Evolutionary conservation across 2,797 vertebrate genomes (phyloP).

Genomic region (Eptatretus atami): DNA sequence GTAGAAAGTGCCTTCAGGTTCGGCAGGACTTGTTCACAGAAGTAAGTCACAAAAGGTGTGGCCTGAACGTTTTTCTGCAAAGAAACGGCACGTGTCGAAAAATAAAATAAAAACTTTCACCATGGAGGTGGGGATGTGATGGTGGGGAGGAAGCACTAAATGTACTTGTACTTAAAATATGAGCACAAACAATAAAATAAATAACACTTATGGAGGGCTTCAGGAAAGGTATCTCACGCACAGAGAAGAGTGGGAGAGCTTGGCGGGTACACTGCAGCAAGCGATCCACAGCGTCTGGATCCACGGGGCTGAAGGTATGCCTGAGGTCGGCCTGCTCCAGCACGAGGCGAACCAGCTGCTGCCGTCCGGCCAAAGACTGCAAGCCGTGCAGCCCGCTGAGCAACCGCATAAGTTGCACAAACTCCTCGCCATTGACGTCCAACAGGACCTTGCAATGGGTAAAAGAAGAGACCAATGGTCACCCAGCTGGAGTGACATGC

Average conservation of each 20-base stretch:
- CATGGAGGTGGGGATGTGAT: no score
- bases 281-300: constrained; percentile 62
- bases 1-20: constrained; percentile 58
- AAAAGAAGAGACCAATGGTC: no score
- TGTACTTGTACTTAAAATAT: no score
- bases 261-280: constrained; percentile 82
- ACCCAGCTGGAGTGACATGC: no score
- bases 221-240: constrained; percentile 15
- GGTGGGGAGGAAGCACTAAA: no score
- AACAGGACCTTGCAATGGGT: constrained; percentile 30
- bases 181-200: no score
- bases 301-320: constrained; percentile 54
- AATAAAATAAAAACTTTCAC: no score
- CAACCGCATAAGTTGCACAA: constrained; percentile 81
- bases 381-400: constrained; percentile 43
- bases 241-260: constrained; percentile 74
- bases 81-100: constrained; percentile 5
- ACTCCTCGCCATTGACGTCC: constrained; percentile 88
- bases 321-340: constrained; percentile 80
- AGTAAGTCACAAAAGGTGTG: constrained; percentile 78
- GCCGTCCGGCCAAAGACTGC: constrained; percentile 73
- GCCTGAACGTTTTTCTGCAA: constrained; percentile 94
- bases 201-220: neutral
- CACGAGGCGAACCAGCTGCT: constrained; percentile 75
- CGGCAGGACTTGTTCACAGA: constrained; percentile 74